Conservation (phyloP, 1,140 invertebrate species). For the Ceratina japonica region DNA sequence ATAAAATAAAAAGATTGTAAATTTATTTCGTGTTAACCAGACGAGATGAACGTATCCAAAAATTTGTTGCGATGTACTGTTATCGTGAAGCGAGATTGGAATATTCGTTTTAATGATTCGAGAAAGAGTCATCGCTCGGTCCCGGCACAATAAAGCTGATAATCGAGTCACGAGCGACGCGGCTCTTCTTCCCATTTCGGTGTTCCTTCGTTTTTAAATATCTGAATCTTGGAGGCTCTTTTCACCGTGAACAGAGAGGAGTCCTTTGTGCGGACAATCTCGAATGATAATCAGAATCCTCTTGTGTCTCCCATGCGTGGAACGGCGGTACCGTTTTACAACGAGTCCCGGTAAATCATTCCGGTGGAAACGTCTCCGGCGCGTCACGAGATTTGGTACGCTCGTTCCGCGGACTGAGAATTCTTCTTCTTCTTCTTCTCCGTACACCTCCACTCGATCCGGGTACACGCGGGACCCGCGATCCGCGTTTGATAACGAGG, state of each 20-base stretch:
- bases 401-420: slow-evolving; percentile 60
- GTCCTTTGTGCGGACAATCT: slow-evolving; percentile 75
- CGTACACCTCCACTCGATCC: slow-evolving; percentile 51
- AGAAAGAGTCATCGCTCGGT: slow-evolving; percentile 15
- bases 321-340: slow-evolving; percentile 72
- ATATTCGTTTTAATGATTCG: slow-evolving; percentile 49
- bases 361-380: slow-evolving; percentile 69
- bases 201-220: slow-evolving; percentile 69
- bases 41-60: too few species aligned
- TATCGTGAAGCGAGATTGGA: not conserved
- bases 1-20: too few species aligned
- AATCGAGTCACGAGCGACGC: slow-evolving; percentile 52
- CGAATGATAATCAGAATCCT: slow-evolving; percentile 76
- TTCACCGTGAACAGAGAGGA: slow-evolving; percentile 56
- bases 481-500: slow-evolving; percentile 72
- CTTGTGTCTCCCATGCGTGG: slow-evolving; percentile 71
- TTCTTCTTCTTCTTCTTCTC: slow-evolving; percentile 56
- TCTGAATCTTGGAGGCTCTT: slow-evolving; percentile 75
- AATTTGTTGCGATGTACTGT: too few species aligned
- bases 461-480: slow-evolving; percentile 49
- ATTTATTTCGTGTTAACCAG: too few species aligned
- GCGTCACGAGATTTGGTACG: slow-evolving; percentile 70
- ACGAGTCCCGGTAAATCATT: slow-evolving; percentile 77
- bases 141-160: slow-evolving; percentile 60
- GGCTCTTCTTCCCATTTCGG: slow-evolving; percentile 26